Evolutionary conservation across 2,888 invertebrate genomes (phyloP).

Genomic region (Muschampia plurimacula): DNA sequence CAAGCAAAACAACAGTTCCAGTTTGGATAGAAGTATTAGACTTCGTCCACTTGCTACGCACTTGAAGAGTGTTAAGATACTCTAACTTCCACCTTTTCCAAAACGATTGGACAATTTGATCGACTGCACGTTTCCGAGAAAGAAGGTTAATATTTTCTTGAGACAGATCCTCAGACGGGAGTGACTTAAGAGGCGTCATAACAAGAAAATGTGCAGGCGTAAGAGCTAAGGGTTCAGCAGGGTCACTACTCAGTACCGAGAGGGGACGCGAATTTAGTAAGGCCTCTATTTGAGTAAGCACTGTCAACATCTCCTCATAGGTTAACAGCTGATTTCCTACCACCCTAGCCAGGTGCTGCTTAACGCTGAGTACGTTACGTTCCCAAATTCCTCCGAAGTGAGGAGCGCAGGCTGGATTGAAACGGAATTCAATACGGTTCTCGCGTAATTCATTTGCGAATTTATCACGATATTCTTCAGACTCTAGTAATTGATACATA

Average conservation of each 20-base stretch:
- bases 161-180: slow-evolving; percentile 19
- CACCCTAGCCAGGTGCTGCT: slow-evolving; percentile 37
- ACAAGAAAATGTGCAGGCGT: slow-evolving; percentile 38
- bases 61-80: slow-evolving; percentile 36
- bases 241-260: slow-evolving; percentile 31
- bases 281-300: slow-evolving; percentile 36
- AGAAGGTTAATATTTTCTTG: slow-evolving; percentile 9
- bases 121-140: slow-evolving; percentile 28
- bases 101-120: slow-evolving; percentile 23
- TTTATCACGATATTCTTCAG: slow-evolving; percentile 17
- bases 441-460: slow-evolving; percentile 16
- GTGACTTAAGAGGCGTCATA: slow-evolving; percentile 30
- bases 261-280: slow-evolving; percentile 40
- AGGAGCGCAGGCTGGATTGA: slow-evolving; percentile 29
- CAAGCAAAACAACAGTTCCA: slow-evolving; percentile 36
- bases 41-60: slow-evolving; percentile 35
- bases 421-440: slow-evolving; percentile 29
- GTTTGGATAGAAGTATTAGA: slow-evolving; percentile 5
- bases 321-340: slow-evolving; percentile 37
- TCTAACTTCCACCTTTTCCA: slow-evolving; percentile 39
- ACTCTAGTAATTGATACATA: slow-evolving; percentile 8
- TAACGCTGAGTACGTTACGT: slow-evolving; percentile 31
- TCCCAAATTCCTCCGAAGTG: slow-evolving; percentile 40
- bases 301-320: slow-evolving; percentile 37
- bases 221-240: slow-evolving; percentile 38